Base-by-base conservation (phyloP, 2,113 vertebrate species). In the Ammospiza caudacuta region DNA sequence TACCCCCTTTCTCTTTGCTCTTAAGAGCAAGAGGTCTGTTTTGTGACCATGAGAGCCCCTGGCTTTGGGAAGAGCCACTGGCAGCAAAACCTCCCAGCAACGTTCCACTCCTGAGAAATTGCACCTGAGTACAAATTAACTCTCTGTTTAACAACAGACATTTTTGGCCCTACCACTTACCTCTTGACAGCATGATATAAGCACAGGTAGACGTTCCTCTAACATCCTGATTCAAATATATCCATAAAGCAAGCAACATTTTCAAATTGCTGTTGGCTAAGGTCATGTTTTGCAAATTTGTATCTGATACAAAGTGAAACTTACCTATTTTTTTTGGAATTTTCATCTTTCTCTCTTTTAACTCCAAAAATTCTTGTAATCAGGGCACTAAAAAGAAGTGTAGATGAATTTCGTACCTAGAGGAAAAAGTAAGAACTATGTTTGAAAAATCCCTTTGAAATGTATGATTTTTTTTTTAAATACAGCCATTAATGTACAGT, bases 291-390 rank as follows among this genome's bases (percentile, higher is more conserved):
- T 69, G 4, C 91, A 93, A 91, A 93, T 77, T 61, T 77, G 31
- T 12, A 90, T 93, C 17, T 74, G 74, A 63, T 80, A 92, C 39
- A 46, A 96, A 90, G 86, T 58, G 41, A 76, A 82, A 58, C 97
- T 95, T 97, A 99, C 99, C 99, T 99, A 95, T 99, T 99, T 97
- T 99, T 99, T 95, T 99, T 99, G 0, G 99, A 99, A 97, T 98
- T 98, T 96, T 99, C 99, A 88, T 99, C 99, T 90, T 98, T 99
- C 91, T 98, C 99, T 95, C 98, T 99, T 97, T 99, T 99, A 96
- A 99, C 99, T 75, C 99, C 99, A 98, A 99, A 99, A 97, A 99
- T 99, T 97, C 99, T 98, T 21, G 99, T 99, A 96, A 99, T 99
- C 92, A 99, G 97, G 61, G 99, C 98, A 97, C 99, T 99, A 98